A percentile compares a stretch with the other conserved stretches of the same genome.
These are phyloP conservation scores for Agriopis marginaria DNA, from an alignment of 2,888 invertebrate species.

Conservation along the genomic window DNA sequence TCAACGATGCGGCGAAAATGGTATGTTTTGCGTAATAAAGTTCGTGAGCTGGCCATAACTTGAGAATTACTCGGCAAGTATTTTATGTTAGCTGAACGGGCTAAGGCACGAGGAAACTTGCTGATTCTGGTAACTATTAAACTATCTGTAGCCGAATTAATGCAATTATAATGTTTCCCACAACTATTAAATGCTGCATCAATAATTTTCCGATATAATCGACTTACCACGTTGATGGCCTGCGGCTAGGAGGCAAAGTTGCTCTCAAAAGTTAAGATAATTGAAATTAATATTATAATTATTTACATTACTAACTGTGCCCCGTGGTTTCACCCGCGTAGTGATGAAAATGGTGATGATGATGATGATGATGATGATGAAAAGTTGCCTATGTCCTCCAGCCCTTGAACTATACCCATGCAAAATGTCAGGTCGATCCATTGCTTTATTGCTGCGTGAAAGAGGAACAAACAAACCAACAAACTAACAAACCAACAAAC, in stretches of 20 bases:
- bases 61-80: constrained; percentile 38
- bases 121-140: constrained; percentile 10
- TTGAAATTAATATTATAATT: too few relatives aligned
- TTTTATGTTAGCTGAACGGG: constrained; percentile 35
- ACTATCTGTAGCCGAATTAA: constrained; percentile 20
- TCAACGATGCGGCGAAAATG: constrained; percentile 40
- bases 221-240: constrained; percentile 5
- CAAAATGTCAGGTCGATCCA: too few relatives aligned
- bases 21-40: constrained; percentile 43
- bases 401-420: too few relatives aligned
- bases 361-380: too few relatives aligned
- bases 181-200: constrained; percentile 10
- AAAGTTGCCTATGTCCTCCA: too few relatives aligned
- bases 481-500: too few relatives aligned
- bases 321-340: too few relatives aligned
- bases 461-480: too few relatives aligned
- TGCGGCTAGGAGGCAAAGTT: background rate
- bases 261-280: too few relatives aligned
- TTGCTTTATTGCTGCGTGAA: too few relatives aligned
- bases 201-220: constrained; percentile 1
- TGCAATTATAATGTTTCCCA: constrained; percentile 16
- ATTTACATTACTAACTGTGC: too few relatives aligned
- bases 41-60: constrained; percentile 40
- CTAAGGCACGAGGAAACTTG: constrained; percentile 5
- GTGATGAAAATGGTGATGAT: too few relatives aligned